These are phyloP conservation scores for Decapterus maruadsi DNA, from an alignment of 2,797 vertebrate species.

Conservation along the genomic window DNA sequence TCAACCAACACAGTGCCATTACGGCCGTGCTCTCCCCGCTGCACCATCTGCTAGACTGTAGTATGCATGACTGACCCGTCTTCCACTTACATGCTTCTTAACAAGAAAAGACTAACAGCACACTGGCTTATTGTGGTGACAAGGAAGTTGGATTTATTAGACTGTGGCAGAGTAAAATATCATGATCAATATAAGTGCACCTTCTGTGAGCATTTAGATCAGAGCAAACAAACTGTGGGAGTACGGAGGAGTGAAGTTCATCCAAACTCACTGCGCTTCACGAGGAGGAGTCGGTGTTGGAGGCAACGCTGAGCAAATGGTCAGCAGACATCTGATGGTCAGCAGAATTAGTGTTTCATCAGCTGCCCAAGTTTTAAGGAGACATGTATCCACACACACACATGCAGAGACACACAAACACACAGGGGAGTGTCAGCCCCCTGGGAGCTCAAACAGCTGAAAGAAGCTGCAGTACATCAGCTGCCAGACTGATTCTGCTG, in stretches of 20 bases:
- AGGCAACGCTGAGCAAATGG: slow-evolving; percentile 63
- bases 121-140: background rate
- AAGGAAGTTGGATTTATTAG: background rate
- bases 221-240: slow-evolving; percentile 8
- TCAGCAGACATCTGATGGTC: slow-evolving; percentile 64
- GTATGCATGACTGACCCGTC: slow-evolving; percentile 56
- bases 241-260: background rate
- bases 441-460: slow-evolving; percentile 74
- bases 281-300: slow-evolving; percentile 23
- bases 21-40: slow-evolving; percentile 40
- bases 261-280: slow-evolving; percentile 13
- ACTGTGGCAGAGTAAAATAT: background rate
- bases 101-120: background rate
- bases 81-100: slow-evolving; percentile 32
- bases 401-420: slow-evolving; percentile 24
- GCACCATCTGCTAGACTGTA: slow-evolving; percentile 62
- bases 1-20: slow-evolving; percentile 46
- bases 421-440: slow-evolving; percentile 51
- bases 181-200: background rate
- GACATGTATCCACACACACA: slow-evolving; percentile 20
- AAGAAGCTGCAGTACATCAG: slow-evolving; percentile 71
- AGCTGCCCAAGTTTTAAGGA: slow-evolving; percentile 69
- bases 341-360: slow-evolving; percentile 78
- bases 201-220: background rate
- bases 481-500: slow-evolving; percentile 66